A percentile compares a stretch with the other conserved stretches of the same genome.
Conservation (phyloP, 2,797 vertebrate genomes). For the Aplochiton taeniatus region DNA sequence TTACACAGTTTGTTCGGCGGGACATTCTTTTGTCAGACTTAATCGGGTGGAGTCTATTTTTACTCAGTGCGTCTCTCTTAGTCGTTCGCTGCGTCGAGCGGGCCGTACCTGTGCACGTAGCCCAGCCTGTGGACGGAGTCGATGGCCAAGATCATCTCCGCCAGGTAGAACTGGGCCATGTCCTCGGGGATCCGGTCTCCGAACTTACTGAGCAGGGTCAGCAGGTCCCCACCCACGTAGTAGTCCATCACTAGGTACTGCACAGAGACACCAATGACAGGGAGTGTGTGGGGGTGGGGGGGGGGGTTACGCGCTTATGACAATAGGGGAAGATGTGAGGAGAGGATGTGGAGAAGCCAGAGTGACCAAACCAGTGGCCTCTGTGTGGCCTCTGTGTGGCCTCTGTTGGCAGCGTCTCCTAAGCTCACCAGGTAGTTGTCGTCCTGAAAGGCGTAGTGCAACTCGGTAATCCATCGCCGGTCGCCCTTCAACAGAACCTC, state of each 20-base stretch:
- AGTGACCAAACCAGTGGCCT: background rate
- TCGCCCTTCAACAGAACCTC: conserved; percentile 85
- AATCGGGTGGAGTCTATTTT: too few species aligned
- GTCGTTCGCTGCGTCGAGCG: too few species aligned
- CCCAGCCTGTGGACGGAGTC: conserved; percentile 84
- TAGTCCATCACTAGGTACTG: conserved; percentile 90
- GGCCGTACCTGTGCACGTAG: conserved; percentile 83
- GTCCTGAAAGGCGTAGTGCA: conserved; percentile 90
- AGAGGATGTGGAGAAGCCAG: too few species aligned
- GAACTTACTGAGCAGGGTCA: conserved; percentile 87
- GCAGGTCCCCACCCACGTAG: conserved; percentile 86
- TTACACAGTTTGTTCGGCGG: background rate
- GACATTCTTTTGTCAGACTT: too few species aligned
- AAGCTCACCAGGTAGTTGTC: conserved; percentile 83
- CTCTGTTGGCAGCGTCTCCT: background rate
- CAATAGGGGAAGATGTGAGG: background rate
- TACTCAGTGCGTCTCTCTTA: too few species aligned
- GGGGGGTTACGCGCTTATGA: background rate
- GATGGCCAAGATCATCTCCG: conserved; percentile 86
- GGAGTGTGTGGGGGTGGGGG: background rate
- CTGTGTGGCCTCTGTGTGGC: background rate
- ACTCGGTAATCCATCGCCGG: conserved; percentile 84
- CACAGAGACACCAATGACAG: background rate
- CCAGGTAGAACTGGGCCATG: conserved; percentile 88
- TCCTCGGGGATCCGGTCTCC: conserved; percentile 81